phyloP scores from a whole-genome alignment of 2,113 vertebrate genomes.

The Mohoua ochrocephala region DNA sequence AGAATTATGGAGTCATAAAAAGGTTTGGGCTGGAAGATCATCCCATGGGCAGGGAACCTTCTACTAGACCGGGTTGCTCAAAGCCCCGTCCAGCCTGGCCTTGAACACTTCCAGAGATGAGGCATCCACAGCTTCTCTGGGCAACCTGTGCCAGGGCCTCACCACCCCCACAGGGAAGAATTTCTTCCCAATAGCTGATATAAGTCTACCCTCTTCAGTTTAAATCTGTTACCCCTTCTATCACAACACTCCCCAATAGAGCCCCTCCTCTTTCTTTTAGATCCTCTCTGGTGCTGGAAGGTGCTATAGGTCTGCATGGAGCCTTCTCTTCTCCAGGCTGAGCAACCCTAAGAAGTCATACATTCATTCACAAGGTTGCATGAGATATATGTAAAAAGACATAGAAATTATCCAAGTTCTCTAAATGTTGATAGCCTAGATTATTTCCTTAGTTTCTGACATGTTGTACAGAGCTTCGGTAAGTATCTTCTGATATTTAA shows the following conservation, averaged over 20 bases:
- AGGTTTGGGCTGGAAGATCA: background rate
- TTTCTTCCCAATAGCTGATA: background rate
- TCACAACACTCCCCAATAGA: background rate
- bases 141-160: background rate
- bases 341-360: background rate
- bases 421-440: background rate
- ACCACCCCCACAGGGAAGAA: accelerated
- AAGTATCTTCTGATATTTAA: background rate
- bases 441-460: background rate
- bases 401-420: background rate
- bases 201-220: background rate
- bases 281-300: background rate
- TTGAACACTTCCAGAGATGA: background rate
- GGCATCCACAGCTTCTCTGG: background rate
- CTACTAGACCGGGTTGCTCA: background rate
- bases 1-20: background rate
- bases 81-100: background rate
- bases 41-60: background rate
- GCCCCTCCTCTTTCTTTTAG: background rate
- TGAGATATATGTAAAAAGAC: background rate
- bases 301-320: accelerated
- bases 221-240: background rate
- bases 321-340: background rate
- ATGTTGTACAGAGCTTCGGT: background rate
- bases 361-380: background rate